A percentile compares a stretch with the other conserved stretches of the same genome.
phyloP scores from a whole-genome alignment of 2,888 invertebrate species.

The Salticus scenicus region DNA sequence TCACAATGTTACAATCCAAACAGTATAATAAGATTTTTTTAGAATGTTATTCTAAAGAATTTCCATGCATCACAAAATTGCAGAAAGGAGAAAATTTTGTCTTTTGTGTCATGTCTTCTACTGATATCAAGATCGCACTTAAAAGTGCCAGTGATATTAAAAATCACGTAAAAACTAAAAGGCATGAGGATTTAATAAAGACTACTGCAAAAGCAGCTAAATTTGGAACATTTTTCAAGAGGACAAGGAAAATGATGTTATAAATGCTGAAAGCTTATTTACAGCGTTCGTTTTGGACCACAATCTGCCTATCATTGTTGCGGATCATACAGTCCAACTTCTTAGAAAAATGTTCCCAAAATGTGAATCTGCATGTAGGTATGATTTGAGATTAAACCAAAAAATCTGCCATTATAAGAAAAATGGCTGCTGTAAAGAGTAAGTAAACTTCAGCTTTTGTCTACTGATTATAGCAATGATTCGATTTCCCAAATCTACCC shows the following conservation, averaged over 20 bases:
- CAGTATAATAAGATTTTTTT: neutral
- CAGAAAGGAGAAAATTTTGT: too few species aligned
- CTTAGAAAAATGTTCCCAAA: neutral
- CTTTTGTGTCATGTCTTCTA: neutral
- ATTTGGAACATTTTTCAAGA: neutral
- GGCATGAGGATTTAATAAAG: neutral
- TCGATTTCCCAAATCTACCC: neutral
- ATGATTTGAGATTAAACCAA: neutral
- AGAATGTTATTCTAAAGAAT: neutral
- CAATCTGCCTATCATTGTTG: neutral
- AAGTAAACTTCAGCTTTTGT: neutral
- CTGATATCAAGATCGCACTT: neutral
- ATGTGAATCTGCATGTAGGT: neutral
- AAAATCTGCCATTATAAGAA: too few species aligned
- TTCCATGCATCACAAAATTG: neutral
- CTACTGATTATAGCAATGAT: neutral
- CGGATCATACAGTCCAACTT: neutral
- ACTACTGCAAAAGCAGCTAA: neutral
- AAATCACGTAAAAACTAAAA: neutral
- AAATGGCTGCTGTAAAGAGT: neutral
- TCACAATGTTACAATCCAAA: too few species aligned
- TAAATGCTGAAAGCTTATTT: conserved; percentile 16
- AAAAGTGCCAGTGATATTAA: neutral
- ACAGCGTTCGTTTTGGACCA: conserved; percentile 8
- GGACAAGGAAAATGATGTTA: neutral